Conservation (phyloP, 1,140 invertebrate genomes). For the Bombus turneri region DNA sequence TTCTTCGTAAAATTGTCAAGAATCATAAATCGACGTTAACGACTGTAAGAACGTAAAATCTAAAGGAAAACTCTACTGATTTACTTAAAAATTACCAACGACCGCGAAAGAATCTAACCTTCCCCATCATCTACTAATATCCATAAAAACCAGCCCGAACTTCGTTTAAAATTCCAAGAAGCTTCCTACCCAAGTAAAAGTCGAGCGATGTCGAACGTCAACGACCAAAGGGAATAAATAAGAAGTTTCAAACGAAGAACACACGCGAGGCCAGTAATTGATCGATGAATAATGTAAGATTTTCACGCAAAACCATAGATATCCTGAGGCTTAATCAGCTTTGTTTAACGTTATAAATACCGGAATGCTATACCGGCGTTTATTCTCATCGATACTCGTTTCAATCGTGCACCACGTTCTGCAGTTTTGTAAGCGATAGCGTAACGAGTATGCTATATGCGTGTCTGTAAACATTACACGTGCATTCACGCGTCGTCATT, state of each 20-base stretch:
- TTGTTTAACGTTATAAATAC: neutral
- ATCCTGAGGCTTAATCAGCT: no score
- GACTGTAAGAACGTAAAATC: neutral
- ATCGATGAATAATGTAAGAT: neutral
- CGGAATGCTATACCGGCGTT: neutral
- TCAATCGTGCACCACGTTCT: conserved; percentile 45
- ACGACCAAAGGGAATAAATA: neutral
- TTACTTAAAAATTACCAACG: neutral
- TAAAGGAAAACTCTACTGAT: neutral
- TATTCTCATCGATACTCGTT: conserved; percentile 43
- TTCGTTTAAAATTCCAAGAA: neutral
- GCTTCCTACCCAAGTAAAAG: neutral
- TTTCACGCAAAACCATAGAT: neutral
- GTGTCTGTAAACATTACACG: conserved; percentile 49
- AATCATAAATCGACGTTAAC: neutral
- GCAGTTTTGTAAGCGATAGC: conserved; percentile 52
- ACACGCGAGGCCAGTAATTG: neutral
- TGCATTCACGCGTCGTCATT: conserved; percentile 26
- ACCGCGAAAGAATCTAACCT: neutral
- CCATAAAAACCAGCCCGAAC: neutral
- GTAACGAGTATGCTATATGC: conserved; percentile 41
- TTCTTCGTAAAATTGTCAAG: neutral
- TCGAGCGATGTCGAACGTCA: neutral
- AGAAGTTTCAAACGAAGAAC: neutral
- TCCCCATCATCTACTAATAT: neutral